Evolutionary conservation across 1,140 invertebrate species (phyloP), one percentile per base, ranked within the genome.

Genomic region (Calephelis nemesis): DNA sequence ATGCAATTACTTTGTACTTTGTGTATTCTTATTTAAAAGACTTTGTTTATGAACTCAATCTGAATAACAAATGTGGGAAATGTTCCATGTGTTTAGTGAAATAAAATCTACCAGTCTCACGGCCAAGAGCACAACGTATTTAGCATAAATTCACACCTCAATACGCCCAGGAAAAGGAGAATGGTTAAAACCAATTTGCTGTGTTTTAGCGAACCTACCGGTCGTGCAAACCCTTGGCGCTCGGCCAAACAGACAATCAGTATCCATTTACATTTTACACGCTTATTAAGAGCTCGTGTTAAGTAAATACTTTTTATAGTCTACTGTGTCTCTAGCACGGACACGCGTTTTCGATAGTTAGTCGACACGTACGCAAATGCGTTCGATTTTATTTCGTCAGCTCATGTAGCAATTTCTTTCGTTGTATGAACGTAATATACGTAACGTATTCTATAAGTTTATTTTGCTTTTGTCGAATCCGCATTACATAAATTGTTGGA

Each of bases 231-330:
- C 49, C 48, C 76, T 77, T 85, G 84, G 81, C 80, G 63, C 19
- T 52, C 65, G 70, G 78, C 81, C 81, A 84, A 72, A 75, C 71
- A 72, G 71, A 76, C 72, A 79, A 78, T 74, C 72, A 72, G 73
- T 78, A 75, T 78, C 79, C 78, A 83, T 81, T 85, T 78, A 79
- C 73, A 73, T 76, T 64, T 68, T 60, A 60, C 58, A 60, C 58
- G 69, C 47, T 63, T 70, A 64, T 72, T 69, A 65, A 77, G 74
- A 76, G 71, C 63, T 71, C 77, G 72, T 73, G 70, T 75, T 54
- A 70, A 79, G 74, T 70, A 69, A 73, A 73, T 69, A 72, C 70
- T 50, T 67, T 69, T 64, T 73, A 67, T 68, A 74, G 48, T 52
- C 65, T 79, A 75, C 73, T 78, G 75, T 71, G 30, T 74, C 71